phyloP scores from a whole-genome alignment of 1,140 invertebrate genomes.

The Musca domestica region DNA sequence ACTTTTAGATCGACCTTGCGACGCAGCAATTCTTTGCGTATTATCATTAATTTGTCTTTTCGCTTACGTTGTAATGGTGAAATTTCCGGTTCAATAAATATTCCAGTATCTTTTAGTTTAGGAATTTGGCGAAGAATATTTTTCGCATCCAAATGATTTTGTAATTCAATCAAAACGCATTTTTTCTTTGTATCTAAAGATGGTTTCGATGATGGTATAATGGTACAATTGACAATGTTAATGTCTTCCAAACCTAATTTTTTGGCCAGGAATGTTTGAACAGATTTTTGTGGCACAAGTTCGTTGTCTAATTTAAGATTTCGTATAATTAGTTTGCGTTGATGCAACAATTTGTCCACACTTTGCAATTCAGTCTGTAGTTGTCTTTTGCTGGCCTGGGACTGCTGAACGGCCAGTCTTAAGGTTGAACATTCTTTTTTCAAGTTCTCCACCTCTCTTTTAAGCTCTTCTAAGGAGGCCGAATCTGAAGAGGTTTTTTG shows the following conservation, averaged over 20 bases:
- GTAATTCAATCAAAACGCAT: slow-evolving; percentile 1
- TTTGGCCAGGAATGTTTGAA: slow-evolving; percentile 14
- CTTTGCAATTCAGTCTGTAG: slow-evolving; percentile 23
- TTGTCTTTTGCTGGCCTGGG: slow-evolving; percentile 15
- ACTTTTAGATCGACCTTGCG: slow-evolving; percentile 19
- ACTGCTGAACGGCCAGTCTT: slow-evolving; percentile 5
- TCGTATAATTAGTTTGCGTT: slow-evolving; percentile 21
- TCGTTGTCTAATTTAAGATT: slow-evolving; percentile 6
- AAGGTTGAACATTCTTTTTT: slow-evolving; percentile 10
- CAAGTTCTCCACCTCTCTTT: slow-evolving; percentile 10
- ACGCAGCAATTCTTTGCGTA: slow-evolving; percentile 21
- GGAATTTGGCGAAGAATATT: slow-evolving; percentile 8
- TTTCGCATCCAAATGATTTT: slow-evolving; percentile 8
- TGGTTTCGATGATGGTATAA: neutral
- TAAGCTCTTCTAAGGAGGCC: neutral
- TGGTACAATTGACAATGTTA: neutral
- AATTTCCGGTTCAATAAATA: slow-evolving; percentile 21
- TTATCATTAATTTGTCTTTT: slow-evolving; percentile 24
- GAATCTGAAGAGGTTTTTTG: no score
- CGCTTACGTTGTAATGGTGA: slow-evolving; percentile 18
- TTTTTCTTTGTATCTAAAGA: neutral
- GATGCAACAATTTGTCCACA: slow-evolving; percentile 16
- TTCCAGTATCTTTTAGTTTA: slow-evolving; percentile 25
- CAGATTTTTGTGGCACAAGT: neutral
- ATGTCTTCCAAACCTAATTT: neutral